phyloP scores from a whole-genome alignment of 2,113 vertebrate species.

The Mionectes macconnelli region DNA sequence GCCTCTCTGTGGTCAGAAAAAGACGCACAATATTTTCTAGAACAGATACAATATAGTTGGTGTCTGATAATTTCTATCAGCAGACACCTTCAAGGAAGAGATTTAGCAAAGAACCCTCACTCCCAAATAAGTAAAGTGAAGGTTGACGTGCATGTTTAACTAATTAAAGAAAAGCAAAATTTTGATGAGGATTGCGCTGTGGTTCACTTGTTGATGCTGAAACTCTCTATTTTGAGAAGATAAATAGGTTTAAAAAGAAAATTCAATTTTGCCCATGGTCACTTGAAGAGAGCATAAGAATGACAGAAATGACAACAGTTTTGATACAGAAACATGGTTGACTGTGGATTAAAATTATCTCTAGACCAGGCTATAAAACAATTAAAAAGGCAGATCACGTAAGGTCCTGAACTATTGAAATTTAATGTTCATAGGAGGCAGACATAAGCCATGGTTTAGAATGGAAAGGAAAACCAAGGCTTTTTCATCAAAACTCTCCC shows the following conservation, averaged over 20 bases:
- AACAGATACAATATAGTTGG: background rate
- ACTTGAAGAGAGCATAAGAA: background rate
- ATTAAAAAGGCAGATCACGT: background rate
- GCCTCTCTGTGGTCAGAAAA: background rate
- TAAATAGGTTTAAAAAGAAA: background rate
- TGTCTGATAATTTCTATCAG: background rate
- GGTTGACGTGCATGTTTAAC: background rate
- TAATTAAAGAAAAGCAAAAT: background rate
- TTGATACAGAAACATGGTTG: background rate
- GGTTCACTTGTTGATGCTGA: background rate
- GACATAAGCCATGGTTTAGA: background rate
- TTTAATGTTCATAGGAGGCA: background rate
- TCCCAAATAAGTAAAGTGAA: background rate
- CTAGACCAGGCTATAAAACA: background rate
- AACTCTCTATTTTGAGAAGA: background rate
- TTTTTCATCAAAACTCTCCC: background rate
- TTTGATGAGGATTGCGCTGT: background rate
- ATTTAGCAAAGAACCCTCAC: background rate
- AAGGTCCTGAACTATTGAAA: background rate
- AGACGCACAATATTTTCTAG: background rate
- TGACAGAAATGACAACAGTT: background rate
- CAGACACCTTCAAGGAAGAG: background rate
- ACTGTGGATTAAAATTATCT: background rate
- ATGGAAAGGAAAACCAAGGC: background rate
- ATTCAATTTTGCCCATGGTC: background rate